Percentiles rank a stretch among this genome's conserved stretches.
Conservation (phyloP, 2,888 invertebrate species). For the Siphonodentalium dalli region DNA sequence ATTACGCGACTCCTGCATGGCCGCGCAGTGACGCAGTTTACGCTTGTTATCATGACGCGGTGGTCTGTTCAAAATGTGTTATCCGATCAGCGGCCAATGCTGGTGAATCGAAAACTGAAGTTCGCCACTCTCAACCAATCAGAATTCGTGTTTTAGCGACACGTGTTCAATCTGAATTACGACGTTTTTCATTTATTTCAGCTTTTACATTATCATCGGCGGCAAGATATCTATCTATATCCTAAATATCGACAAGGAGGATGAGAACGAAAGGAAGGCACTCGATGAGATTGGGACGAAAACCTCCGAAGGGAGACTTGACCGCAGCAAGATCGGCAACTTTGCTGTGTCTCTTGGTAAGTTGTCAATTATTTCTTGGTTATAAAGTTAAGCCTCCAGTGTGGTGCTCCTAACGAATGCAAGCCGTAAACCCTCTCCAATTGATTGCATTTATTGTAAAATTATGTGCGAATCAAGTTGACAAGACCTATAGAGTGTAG, state of each 20-base stretch:
- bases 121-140: too few species aligned
- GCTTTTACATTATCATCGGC: constrained; percentile 60
- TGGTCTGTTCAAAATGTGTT: too few species aligned
- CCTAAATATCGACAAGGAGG: constrained; percentile 54
- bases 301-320: constrained; percentile 38
- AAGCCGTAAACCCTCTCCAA: neutral
- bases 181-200: constrained; percentile 27
- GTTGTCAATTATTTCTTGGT: constrained; percentile 6
- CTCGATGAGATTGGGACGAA: constrained; percentile 36
- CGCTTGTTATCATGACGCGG: too few species aligned
- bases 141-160: too few species aligned
- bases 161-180: neutral
- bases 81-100: too few species aligned
- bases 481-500: too few species aligned
- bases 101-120: too few species aligned
- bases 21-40: too few species aligned
- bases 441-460: too few species aligned
- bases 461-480: too few species aligned
- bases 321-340: constrained; percentile 53
- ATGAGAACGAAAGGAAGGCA: constrained; percentile 36
- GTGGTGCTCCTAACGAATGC: neutral
- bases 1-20: too few species aligned
- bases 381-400: neutral
- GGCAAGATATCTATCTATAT: constrained; percentile 63
- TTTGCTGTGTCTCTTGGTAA: constrained; percentile 57